phyloP scores from a whole-genome alignment of 92 coral and sea anemone genomes.

The Galaxea fascicularis region DNA sequence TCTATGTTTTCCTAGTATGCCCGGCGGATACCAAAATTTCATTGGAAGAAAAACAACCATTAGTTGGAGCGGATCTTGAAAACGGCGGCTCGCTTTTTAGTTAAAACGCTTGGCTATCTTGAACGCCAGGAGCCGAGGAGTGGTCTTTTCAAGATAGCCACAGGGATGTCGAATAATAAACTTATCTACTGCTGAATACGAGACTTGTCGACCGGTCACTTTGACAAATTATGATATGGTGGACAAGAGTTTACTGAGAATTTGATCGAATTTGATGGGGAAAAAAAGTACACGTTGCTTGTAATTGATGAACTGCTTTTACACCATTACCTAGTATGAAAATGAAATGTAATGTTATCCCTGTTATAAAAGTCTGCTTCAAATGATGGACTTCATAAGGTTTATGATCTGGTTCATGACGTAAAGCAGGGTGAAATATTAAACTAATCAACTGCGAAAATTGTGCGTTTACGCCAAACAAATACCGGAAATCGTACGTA shows the following conservation, averaged over 20 bases:
- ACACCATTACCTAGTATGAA: background rate
- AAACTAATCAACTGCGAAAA: constrained; percentile 43
- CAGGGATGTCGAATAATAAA: constrained; percentile 37
- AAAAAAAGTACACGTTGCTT: background rate
- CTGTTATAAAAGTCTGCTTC: background rate
- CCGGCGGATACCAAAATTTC: constrained; percentile 36
- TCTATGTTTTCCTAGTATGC: constrained; percentile 16
- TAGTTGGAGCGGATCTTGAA: constrained; percentile 37
- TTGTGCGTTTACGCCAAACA: constrained; percentile 69
- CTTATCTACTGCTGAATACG: constrained; percentile 20
- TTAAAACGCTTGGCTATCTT: constrained; percentile 26
- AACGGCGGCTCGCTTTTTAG: constrained; percentile 39
- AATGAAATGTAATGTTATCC: background rate
- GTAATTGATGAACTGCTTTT: background rate
- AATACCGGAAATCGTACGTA: constrained; percentile 85
- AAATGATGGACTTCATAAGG: background rate
- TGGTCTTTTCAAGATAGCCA: constrained; percentile 28
- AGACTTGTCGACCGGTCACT: constrained; percentile 1
- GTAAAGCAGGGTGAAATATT: constrained; percentile 49
- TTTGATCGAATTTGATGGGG: background rate
- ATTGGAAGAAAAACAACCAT: constrained; percentile 37
- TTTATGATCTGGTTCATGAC: constrained; percentile 40
- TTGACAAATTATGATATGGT: constrained; percentile 18
- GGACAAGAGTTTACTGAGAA: background rate
- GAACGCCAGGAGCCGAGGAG: constrained; percentile 41